Evolutionary conservation across 2,888 invertebrate genomes (phyloP), one percentile per base, ranked within the genome.

Genomic region (Xestia xanthographa): DNA sequence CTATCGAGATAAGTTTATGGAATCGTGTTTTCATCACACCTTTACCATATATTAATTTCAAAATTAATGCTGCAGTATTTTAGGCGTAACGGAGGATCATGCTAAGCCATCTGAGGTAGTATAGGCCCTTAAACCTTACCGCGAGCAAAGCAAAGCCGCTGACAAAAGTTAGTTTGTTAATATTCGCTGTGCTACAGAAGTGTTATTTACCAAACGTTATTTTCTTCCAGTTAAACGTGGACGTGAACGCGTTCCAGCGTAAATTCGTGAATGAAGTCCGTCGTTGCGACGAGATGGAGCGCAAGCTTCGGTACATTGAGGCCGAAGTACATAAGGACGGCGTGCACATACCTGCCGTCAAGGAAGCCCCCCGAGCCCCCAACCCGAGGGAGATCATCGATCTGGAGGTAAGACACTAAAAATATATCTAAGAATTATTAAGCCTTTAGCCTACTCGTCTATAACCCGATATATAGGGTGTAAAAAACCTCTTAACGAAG

Each of bases 241-340:
- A 98, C 87, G 98, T 98, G 56, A 99, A 98, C 94, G 98, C 98
- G 53, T 99, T 99, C 94, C 99, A 99, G 97, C 97, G 98, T 85
- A 99, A 98, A 93, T 99, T 98, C 97, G 99, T 99, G 14, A 98
- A 98, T 92, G 99, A 99, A 93, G 98, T 99, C 56, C 97, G 99
- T 75, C 97, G 99, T 85, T 99, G 98, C 95, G 99, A 99, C 93
- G 99, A 99, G 94, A 98, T 99, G 98, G 98, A 99, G 93, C 97
- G 98, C 85, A 98, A 98, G 92, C 96, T 98, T 81, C 97, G 98
- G 41, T 99, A 98, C 95, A 97, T 99, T 92, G 99, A 99, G 93
- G 97, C 97, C 5, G 99, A 99, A 95, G 98, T 99, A 63, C 97
- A 97, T 89, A 98, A 98, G 93, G 99, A 99, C 87, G 97, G 97